Base-by-base conservation (phyloP, 2,888 invertebrate species). In the Trachelus stipa region DNA sequence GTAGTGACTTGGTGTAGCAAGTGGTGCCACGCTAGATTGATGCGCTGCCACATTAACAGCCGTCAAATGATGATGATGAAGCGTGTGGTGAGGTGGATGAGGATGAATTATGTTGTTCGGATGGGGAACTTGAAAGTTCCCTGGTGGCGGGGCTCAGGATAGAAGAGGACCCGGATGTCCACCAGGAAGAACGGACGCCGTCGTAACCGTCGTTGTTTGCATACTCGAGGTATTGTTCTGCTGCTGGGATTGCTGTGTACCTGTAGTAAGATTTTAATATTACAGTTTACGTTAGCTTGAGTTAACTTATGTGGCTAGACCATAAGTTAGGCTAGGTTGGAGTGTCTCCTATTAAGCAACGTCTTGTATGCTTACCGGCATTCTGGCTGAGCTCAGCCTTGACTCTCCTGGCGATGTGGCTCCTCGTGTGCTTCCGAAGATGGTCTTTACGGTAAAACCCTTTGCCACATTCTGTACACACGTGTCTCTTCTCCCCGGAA, bases 391-490 rank as follows among this genome's bases (percentile, higher is more conserved):
- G 93, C 91, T 97, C 96, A 15, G 96, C 96, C 92, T 97, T 97
- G 77, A 97, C 96, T 81, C 96, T 94, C 77, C 96, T 94, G 71
- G 96, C 96, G 91, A 97, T 96, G 91, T 97, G 97, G 81, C 96
- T 96, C 73, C 96, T 94, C 69, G 96, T 96, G 90, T 97, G 97
- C 89, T 97, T 97, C 87, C 96, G 94, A 80, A 97, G 93, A 92
- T 97, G 97, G 92, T 97, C 97, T 88, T 97, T 97, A 84, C 97
- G 94, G 92, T 97, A 97, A 92, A 97, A 97, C 77, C 96, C 97
- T 93, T 97, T 97, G 81, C 97, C 97, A 89, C 97, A 97, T 91
- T 97, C 97, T 79, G 95, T 95, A 92, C 97, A 97, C 15, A 96
- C 94, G 85, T 97, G 97, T 82, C 97, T 93, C 91, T 97, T 97